Evolutionary conservation across 2,113 vertebrate species (phyloP), one percentile per base, ranked within the genome.

Genomic region (Gnathonemus echidnorhynchus): DNA sequence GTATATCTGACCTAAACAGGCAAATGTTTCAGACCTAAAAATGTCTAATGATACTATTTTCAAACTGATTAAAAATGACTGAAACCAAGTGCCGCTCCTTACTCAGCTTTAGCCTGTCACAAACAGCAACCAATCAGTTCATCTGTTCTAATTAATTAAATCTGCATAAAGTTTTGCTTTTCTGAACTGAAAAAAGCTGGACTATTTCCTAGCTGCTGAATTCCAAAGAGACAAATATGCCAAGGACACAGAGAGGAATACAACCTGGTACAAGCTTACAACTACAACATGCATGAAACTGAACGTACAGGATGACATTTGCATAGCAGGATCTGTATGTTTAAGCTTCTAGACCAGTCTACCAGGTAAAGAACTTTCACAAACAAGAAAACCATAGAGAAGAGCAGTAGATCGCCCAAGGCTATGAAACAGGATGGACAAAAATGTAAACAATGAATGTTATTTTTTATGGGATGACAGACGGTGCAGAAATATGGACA

Each of bases 261-360:
- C 1, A 6, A 17, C 35, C 74, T 19, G 62, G 3, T 13, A 31
- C 62, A 70, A 62, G 56, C 56, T 62, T n/a, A 8, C 56, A 62
- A 9, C 56, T 62, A 62, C 24, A 62, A 58, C 66, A n/a, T 31
- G 9, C 66, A 27, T 70, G 66, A 27, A 70, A 74, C 66, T 74
- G 9, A 74, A 35, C 1, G 0, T 17, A 42, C 86, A 87, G 49
- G 49, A 53, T 35, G 5, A 87, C 10, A 39, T 35, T 53, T 87
- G 48, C 50, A 53, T 87, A 87, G 15, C 86, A 87, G 49, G 86
- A 87, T 87, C 17, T 56, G 50, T n/a, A 13, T 87, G 50, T 87
- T 87, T 87, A 87, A 86, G 49, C 27, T 17, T 56, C 86, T 19
- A 56, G 39, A 87, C 27, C n/a, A 87, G 86, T 87, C 5, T 56